phyloP scores from a whole-genome alignment of 1,140 invertebrate species.

The Lycorma delicatula region DNA sequence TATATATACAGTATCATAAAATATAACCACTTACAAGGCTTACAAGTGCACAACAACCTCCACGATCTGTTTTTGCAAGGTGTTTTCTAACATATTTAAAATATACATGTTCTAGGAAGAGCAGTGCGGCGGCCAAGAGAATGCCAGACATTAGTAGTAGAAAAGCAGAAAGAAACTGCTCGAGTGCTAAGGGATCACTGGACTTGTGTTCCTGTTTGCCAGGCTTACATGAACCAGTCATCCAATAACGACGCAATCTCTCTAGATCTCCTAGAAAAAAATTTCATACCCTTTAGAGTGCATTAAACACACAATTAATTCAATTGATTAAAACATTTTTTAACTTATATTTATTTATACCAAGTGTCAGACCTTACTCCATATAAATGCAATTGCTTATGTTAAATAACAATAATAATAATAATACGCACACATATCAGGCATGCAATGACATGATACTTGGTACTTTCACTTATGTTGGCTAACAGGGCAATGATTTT shows the following conservation, averaged over 20 bases:
- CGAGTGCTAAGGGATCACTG: slow-evolving; percentile 84
- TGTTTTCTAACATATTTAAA: slow-evolving; percentile 84
- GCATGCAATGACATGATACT: too few species aligned
- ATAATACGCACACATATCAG: too few species aligned
- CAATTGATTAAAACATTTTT: neutral
- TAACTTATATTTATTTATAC: too few species aligned
- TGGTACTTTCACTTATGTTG: too few species aligned
- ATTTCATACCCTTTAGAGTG: neutral
- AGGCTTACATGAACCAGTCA: slow-evolving; percentile 93
- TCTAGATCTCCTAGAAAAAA: slow-evolving; percentile 72
- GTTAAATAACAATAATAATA: too few species aligned
- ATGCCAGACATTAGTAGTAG: slow-evolving; percentile 90
- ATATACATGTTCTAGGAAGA: slow-evolving; percentile 88
- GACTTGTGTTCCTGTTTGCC: slow-evolving; percentile 84
- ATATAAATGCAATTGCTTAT: too few species aligned
- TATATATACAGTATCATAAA: too few species aligned
- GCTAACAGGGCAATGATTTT: too few species aligned
- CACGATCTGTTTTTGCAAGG: slow-evolving; percentile 77
- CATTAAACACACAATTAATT: too few species aligned
- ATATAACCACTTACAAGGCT: slow-evolving; percentile 64
- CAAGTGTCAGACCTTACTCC: too few species aligned
- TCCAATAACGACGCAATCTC: slow-evolving; percentile 88
- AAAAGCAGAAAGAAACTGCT: slow-evolving; percentile 97
- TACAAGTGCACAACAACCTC: slow-evolving; percentile 82
- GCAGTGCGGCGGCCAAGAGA: slow-evolving; percentile 70